These are phyloP conservation scores for Uloborus plumipes DNA, from an alignment of 2,888 invertebrate genomes.

Conservation along the genomic window DNA sequence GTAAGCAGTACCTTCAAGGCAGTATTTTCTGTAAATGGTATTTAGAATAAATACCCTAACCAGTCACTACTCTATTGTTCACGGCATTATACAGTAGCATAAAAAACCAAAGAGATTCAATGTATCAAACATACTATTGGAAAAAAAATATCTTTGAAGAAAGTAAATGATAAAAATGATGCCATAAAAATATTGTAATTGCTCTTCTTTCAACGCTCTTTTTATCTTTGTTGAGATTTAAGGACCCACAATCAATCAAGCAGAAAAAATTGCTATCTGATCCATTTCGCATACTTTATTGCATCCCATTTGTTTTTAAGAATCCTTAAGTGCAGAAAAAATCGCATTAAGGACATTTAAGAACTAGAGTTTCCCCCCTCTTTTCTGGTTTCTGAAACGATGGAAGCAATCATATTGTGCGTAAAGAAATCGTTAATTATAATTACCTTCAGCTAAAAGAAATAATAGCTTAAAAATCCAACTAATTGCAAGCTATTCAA, in stretches of 20 bases:
- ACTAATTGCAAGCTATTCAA: conserved; percentile 41
- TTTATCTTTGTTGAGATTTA: conserved; percentile 20
- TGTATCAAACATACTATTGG: too few species aligned
- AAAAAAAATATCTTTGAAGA: too few species aligned
- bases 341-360: conserved; percentile 24
- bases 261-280: conserved; percentile 22
- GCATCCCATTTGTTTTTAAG: conserved; percentile 43
- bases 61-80: too few species aligned
- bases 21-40: too few species aligned
- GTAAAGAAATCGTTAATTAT: conserved; percentile 56
- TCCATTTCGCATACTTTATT: conserved; percentile 34
- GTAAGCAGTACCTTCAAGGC: too few species aligned
- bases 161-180: too few species aligned
- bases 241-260: conserved; percentile 27
- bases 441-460: conserved; percentile 49
- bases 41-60: too few species aligned
- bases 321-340: not conserved
- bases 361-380: not conserved
- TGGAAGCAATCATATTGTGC: conserved; percentile 38
- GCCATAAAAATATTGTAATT: too few species aligned
- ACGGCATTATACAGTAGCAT: too few species aligned
- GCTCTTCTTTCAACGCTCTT: too few species aligned
- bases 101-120: too few species aligned
- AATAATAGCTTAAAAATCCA: conserved; percentile 37
- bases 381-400: conserved; percentile 21